These are phyloP conservation scores for Heliconius charithonia DNA, from an alignment of 2,888 invertebrate species.

Conservation along the genomic window DNA sequence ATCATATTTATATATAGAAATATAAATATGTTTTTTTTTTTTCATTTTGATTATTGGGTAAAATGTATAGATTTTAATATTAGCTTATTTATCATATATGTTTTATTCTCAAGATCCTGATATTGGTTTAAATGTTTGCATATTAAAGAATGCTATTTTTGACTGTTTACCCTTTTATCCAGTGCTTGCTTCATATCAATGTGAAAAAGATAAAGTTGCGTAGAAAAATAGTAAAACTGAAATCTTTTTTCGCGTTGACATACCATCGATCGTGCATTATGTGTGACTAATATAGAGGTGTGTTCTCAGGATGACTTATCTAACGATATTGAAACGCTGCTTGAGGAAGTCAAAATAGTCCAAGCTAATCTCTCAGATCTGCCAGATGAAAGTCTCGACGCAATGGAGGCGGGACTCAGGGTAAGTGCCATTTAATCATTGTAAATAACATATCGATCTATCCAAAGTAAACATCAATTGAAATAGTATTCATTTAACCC, in stretches of 20 bases:
- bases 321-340: conserved; percentile 88
- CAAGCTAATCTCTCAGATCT: conserved; percentile 87
- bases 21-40: neutral
- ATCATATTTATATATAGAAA: too few species aligned
- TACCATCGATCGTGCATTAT: conserved; percentile 24
- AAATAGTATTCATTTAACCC: conserved; percentile 13
- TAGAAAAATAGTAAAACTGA: conserved; percentile 7
- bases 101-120: neutral
- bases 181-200: conserved; percentile 39
- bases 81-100: too few species aligned
- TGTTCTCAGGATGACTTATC: conserved; percentile 85
- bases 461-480: neutral
- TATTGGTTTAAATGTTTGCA: conserved; percentile 48
- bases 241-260: conserved; percentile 44
- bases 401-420: conserved; percentile 88
- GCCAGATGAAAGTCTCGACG: conserved; percentile 87
- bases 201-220: conserved; percentile 43
- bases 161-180: conserved; percentile 56
- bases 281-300: conserved; percentile 73
- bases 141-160: conserved; percentile 61
- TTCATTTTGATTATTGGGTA: neutral
- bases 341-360: conserved; percentile 86
- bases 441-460: conserved; percentile 53
- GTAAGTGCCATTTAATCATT: conserved; percentile 80
- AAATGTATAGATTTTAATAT: neutral